Conservation (phyloP, 2,113 vertebrate species). For the Hippocampus abdominalis region DNA sequence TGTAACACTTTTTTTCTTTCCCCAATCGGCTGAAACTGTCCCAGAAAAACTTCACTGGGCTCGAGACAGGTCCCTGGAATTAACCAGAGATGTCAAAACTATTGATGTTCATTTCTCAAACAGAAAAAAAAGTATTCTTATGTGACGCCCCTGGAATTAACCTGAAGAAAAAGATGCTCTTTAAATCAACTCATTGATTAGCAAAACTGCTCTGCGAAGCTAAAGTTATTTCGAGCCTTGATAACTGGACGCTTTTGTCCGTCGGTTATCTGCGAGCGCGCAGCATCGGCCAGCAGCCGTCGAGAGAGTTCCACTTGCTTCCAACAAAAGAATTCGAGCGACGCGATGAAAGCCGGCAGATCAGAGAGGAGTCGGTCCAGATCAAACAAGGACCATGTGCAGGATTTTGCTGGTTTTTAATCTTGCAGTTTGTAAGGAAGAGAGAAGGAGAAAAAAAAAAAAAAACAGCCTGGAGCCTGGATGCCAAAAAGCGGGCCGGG, state of each 20-base stretch:
- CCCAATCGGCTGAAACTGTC: too few relatives aligned
- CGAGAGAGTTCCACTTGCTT: not conserved
- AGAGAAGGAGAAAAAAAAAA: constrained; percentile 1
- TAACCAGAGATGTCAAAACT: too few relatives aligned
- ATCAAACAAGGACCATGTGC: constrained; percentile 39
- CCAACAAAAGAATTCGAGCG: not conserved
- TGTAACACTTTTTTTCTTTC: too few relatives aligned
- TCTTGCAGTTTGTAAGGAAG: constrained; percentile 29
- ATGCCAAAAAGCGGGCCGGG: constrained; percentile 28
- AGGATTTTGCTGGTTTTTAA: constrained; percentile 22
- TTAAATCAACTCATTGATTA: too few relatives aligned
- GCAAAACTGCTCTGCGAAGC: too few relatives aligned
- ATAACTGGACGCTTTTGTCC: constrained; percentile 39
- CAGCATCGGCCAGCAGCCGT: not conserved
- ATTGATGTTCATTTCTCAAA: too few relatives aligned
- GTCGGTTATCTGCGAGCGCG: constrained; percentile 25
- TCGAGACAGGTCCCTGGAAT: too few relatives aligned
- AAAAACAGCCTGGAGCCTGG: not conserved
- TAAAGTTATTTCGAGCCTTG: too few relatives aligned
- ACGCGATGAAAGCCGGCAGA: constrained; percentile 9
- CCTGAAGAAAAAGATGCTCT: too few relatives aligned
- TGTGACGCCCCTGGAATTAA: too few relatives aligned
- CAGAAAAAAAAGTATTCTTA: too few relatives aligned
- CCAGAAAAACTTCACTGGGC: too few relatives aligned
- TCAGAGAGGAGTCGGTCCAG: constrained; percentile 44